Base-by-base conservation (phyloP, 2,113 vertebrate species). In the Ranitomeya imitator region DNA sequence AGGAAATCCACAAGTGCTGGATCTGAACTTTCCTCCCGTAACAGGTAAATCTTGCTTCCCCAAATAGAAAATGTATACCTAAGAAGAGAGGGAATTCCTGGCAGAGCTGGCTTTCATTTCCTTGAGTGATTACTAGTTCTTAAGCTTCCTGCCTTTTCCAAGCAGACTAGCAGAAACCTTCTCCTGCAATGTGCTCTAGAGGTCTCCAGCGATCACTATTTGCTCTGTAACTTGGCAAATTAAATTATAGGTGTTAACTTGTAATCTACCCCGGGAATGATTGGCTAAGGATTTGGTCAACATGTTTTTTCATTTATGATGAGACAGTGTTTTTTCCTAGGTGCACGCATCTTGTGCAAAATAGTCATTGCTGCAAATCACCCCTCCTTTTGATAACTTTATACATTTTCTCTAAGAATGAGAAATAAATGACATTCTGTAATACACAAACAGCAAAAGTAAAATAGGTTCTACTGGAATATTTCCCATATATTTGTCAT, bases 171-270 rank as follows among this genome's bases (percentile, higher is more conserved):
- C 73, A 74, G 65, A 82, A 80, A 71, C 45, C 85, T 83, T 76
- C 73, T 80, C 79, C 61, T 61, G 54, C 61, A 37, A 67, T 65
- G 21, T 16, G 55, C 89, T 80, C 89, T 74, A 74, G 80, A 83
- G 79, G 59, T 85, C 78, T 82, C 76, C 74, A 85, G n/a, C 54
- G 54, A 19, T 79, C 61, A 11, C 31, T 61, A 52, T 78, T 82
- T 76, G 19, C 74, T 83, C 2, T 67, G 81, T 85, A 63, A 74
- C 84, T 89, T 90, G 90, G 90, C 90, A 89, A 86, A 86, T 88
- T 83, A 86, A 74, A 89, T 89, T 85, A 89, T 90, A 90, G 90
- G 90, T 90, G 88, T 88, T 89, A 83, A 85, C 90, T 83, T 89
- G 82, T 45, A 71, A 79, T 85, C 23, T 79, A 79, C 54, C 87